Evolutionary conservation across 2,797 vertebrate genomes (phyloP).

Genomic region (Strix occidentalis): DNA sequence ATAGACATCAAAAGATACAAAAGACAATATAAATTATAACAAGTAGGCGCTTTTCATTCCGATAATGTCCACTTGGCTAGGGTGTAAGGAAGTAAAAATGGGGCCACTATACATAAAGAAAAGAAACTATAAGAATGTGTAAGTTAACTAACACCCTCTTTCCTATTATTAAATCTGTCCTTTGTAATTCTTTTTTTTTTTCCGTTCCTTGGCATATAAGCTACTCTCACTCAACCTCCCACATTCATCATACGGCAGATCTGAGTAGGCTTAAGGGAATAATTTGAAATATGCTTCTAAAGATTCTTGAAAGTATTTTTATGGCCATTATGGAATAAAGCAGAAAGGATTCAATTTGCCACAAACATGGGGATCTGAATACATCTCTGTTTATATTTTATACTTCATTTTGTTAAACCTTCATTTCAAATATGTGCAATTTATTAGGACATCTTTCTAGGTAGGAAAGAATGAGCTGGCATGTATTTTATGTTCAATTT

Average conservation of each 20-base stretch:
- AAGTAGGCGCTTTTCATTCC: not conserved
- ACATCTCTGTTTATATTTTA: not conserved
- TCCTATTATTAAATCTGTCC: slow-evolving; percentile 27
- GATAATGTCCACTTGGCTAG: not conserved
- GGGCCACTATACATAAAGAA: not conserved
- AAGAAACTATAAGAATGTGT: not conserved
- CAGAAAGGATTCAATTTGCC: not conserved
- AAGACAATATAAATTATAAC: not conserved
- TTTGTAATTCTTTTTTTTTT: not conserved
- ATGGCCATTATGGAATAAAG: not conserved
- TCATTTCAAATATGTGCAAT: not conserved
- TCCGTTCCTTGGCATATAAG: not conserved
- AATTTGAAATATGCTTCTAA: slow-evolving; percentile 26
- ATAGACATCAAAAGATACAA: not conserved
- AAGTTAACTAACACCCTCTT: not conserved
- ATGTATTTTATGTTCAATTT: not conserved
- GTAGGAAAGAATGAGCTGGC: not conserved
- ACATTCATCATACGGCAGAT: slow-evolving; percentile 23
- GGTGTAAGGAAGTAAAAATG: not conserved
- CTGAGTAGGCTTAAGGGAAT: slow-evolving; percentile 32
- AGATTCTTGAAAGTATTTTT: slow-evolving; percentile 4
- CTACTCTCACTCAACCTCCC: slow-evolving; percentile 49
- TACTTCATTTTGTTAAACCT: not conserved
- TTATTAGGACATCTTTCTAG: not conserved
- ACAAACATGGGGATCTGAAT: not conserved